Percentiles rank a stretch among this genome's conserved stretches.
These are phyloP conservation scores for Actinernus sp. DNA, from an alignment of 92 coral and sea anemone genomes.

Conservation along the genomic window DNA sequence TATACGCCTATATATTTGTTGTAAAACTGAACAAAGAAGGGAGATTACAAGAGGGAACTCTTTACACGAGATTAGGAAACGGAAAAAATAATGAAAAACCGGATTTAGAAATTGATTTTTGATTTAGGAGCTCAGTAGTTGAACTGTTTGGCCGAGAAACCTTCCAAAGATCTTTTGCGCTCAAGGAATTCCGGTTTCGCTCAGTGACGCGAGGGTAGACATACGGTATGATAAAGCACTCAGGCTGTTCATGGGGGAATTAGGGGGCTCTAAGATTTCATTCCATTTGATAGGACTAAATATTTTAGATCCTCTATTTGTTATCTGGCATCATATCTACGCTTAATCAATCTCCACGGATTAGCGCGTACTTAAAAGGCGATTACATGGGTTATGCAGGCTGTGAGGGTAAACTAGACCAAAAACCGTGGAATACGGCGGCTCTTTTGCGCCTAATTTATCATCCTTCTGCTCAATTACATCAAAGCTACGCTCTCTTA, in stretches of 20 bases:
- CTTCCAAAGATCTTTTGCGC: too few species aligned
- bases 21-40: constrained; percentile 30
- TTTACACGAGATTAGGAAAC: constrained; percentile 60
- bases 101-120: constrained; percentile 31
- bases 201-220: too few species aligned
- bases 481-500: constrained; percentile 3
- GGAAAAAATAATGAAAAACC: constrained; percentile 60
- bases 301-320: constrained; percentile 32
- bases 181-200: too few species aligned
- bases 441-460: not conserved
- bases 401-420: not conserved
- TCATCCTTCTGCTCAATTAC: not conserved
- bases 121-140: constrained; percentile 1
- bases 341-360: constrained; percentile 49
- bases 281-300: constrained; percentile 26
- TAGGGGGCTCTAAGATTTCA: constrained; percentile 49
- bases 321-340: constrained; percentile 25
- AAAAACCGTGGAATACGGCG: not conserved
- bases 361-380: constrained; percentile 45
- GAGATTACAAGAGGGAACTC: constrained; percentile 33
- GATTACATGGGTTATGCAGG: constrained; percentile 38
- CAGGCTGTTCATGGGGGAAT: too few species aligned
- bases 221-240: too few species aligned
- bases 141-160: too few species aligned
- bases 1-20: constrained; percentile 39